Conservation (phyloP, 1,140 invertebrate genomes). For the Aphaenogaster floridana region DNA sequence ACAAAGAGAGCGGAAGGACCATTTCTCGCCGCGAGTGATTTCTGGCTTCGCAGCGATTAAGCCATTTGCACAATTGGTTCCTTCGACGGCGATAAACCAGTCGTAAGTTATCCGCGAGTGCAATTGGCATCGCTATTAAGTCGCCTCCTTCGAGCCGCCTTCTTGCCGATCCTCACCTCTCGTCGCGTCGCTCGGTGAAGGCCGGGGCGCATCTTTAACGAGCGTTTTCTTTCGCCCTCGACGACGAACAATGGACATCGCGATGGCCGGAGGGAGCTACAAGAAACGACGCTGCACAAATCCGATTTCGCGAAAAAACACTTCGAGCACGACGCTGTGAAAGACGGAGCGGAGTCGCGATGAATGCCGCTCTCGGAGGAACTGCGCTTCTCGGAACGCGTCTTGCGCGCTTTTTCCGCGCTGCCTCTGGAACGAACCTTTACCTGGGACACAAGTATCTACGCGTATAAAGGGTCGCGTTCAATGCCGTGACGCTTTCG, state of each 20-base stretch:
- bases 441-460: conserved; percentile 55
- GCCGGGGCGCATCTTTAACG: conserved; percentile 64
- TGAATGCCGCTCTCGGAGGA: conserved; percentile 62
- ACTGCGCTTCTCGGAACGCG: conserved; percentile 61
- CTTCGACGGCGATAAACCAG: conserved; percentile 54
- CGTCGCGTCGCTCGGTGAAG: conserved; percentile 28
- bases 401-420: conserved; percentile 52
- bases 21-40: conserved; percentile 17
- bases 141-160: conserved; percentile 29
- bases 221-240: conserved; percentile 58
- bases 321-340: conserved; percentile 40
- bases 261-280: conserved; percentile 22
- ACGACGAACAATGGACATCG: conserved; percentile 51
- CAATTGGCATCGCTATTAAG: conserved; percentile 60
- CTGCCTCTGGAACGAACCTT: conserved; percentile 57
- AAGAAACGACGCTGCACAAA: conserved; percentile 55
- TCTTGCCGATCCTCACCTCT: conserved; percentile 12
- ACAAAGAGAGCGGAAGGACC: not conserved
- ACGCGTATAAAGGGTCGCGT: conserved; percentile 59
- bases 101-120: conserved; percentile 29
- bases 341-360: conserved; percentile 50
- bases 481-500: conserved; percentile 61
- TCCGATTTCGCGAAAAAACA: conserved; percentile 60
- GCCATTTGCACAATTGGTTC: conserved; percentile 52
- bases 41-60: conserved; percentile 32